Base-by-base conservation (phyloP, 2,113 vertebrate genomes). In the Gymnarchus niloticus region DNA sequence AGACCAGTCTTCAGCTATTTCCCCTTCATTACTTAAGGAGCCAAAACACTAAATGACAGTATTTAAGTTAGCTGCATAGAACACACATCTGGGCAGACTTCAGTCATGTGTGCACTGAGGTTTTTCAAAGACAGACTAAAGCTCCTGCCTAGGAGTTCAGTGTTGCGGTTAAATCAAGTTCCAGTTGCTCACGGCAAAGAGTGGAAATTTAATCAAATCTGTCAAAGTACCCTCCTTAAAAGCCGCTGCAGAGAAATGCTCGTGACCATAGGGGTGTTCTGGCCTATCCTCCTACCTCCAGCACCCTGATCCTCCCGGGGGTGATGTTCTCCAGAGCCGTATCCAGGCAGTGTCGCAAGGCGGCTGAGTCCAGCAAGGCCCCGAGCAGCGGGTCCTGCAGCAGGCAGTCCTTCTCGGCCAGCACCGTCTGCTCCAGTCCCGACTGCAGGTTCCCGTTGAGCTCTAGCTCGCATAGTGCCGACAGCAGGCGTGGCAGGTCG, bases 361-460 rank as follows among this genome's bases (percentile, higher is more conserved):
- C 91, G 0, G 89, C 85, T 19, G 88, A 91, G 23, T 95, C 89
- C 0, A 99, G 92, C 57, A 99, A 91, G 14, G 96, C 97, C 0
- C 89, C 92, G 59, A 99, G 93, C 33, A 99, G 95, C 0, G 92
- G 88, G 48, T 99, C 98, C 0, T 95, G 91, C 1, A 90, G 91
- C 73, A 99, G 92, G 87, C 96, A 95, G 5, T 78, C 85, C 84
- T 91, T 93, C 88, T 99, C 96, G 83, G 89, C 94, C 86, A 92
- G 90, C 73, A 99, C 94, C 0, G 93, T 92, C 88, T 96, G 95
- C 10, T 95, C 91, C 88, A 99, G 92, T 83, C 97, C 97, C 10
- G 95, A 96, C 28, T 87, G 92, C 7, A 98, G 93, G 90, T 97
- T 98, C 17, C 98, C 97, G 0, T 98, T 98, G 46, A 98, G 91